A percentile compares a stretch with the other conserved stretches of the same genome.
Evolutionary conservation across 2,888 invertebrate genomes (phyloP).

Genomic region (Suillia variegata): DNA sequence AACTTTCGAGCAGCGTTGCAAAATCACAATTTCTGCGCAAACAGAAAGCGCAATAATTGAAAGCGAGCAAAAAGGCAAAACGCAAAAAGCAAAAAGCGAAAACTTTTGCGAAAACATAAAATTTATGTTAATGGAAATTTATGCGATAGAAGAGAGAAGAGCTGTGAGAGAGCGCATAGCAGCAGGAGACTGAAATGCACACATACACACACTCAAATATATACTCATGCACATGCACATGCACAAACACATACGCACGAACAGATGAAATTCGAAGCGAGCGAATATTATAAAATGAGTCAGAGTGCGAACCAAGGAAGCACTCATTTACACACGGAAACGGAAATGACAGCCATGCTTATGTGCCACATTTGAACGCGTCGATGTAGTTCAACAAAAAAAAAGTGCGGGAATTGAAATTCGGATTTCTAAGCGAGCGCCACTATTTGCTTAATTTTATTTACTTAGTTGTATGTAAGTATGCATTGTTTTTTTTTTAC

Average conservation of each 20-base stretch:
- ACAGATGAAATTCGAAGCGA: neutral
- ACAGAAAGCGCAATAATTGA: no score
- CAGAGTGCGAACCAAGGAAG: neutral
- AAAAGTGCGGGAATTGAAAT: constrained; percentile 2
- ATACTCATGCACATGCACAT: no score
- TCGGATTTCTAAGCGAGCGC: constrained; percentile 12
- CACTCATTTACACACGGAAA: neutral
- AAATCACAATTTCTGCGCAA: no score
- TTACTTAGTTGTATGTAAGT: no score
- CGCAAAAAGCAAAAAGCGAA: neutral
- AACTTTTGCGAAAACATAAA: constrained; percentile 31
- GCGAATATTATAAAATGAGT: neutral
- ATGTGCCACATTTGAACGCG: no score
- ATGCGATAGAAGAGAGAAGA: no score
- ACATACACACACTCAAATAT: neutral
- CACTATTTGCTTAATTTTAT: constrained; percentile 18
- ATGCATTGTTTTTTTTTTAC: no score
- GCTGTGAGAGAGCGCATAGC: no score
- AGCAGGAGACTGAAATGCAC: constrained; percentile 1
- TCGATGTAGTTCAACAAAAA: neutral
- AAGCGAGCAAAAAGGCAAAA: neutral
- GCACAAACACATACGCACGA: neutral
- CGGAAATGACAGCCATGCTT: neutral
- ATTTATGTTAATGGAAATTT: constrained; percentile 51
- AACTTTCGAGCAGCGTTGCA: no score